phyloP scores from a whole-genome alignment of 2,113 vertebrate species.

The Nycticorax nycticorax region DNA sequence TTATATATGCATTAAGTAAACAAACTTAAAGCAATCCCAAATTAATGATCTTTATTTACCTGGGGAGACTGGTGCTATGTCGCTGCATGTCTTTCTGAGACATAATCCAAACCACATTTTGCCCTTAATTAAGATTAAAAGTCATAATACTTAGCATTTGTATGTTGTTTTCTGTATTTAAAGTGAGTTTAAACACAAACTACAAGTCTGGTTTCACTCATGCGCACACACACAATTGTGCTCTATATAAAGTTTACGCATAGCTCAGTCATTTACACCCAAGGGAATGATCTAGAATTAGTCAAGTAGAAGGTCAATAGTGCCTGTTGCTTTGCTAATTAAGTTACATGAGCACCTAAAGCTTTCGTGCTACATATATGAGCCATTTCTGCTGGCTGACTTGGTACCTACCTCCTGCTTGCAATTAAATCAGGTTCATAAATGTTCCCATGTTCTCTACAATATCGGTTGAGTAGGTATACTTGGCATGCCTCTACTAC shows the following conservation, averaged over 20 bases:
- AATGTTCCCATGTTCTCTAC: not conserved
- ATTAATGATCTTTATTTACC: slow-evolving; percentile 37
- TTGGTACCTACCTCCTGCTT: not conserved
- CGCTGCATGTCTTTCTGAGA: not conserved
- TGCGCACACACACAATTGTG: fast-evolving
- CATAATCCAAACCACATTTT: slow-evolving; percentile 4
- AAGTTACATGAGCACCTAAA: not conserved
- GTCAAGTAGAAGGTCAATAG: not conserved
- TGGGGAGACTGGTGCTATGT: slow-evolving; percentile 12
- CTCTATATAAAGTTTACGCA: not conserved
- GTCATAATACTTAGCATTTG: not conserved
- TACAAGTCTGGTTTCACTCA: not conserved
- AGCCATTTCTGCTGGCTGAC: not conserved
- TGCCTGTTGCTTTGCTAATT: not conserved
- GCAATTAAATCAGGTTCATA: not conserved
- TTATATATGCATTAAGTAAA: not conserved
- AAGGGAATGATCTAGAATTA: not conserved
- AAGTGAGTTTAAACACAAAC: not conserved
- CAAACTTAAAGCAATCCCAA: slow-evolving; percentile 32
- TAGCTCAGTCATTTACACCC: not conserved
- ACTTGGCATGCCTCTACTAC: not conserved
- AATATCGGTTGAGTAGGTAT: not conserved
- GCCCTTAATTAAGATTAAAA: slow-evolving; percentile 18
- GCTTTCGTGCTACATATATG: not conserved
- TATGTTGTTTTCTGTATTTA: not conserved